Evolutionary conservation across 2,888 invertebrate genomes (phyloP).

Genomic region (Trissonchulus latispiculum): DNA sequence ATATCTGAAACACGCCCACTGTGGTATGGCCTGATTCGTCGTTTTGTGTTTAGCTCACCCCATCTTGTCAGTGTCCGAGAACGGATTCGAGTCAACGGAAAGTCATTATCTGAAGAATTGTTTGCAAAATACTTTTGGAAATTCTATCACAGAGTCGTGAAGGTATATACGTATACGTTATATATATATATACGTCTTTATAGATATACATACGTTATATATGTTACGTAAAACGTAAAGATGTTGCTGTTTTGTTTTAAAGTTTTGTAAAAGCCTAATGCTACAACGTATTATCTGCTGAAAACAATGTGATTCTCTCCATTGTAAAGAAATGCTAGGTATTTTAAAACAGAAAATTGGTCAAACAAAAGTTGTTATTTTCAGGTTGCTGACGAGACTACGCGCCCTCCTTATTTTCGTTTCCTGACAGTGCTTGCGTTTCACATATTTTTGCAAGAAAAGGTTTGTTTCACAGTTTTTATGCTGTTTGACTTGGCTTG

Average conservation of each 20-base stretch:
- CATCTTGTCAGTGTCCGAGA: conserved; percentile 84
- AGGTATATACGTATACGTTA: too few relatives aligned
- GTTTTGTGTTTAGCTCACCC: conserved; percentile 80
- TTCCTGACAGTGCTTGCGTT: conserved; percentile 85
- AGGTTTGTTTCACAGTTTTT: conserved; percentile 44
- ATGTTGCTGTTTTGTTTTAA: too few relatives aligned
- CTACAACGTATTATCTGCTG: too few relatives aligned
- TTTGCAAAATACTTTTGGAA: conserved; percentile 74
- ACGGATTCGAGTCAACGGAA: conserved; percentile 75
- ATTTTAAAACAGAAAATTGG: too few relatives aligned
- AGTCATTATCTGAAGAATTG: conserved; percentile 59
- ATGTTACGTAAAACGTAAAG: too few relatives aligned
- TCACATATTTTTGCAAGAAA: conserved; percentile 67
- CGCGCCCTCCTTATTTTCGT: conserved; percentile 64
- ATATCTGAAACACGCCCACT: too few relatives aligned
- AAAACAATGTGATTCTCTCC: too few relatives aligned
- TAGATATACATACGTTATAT: too few relatives aligned
- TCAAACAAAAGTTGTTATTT: conserved; percentile 53
- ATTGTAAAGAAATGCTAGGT: too few relatives aligned
- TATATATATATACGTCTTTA: too few relatives aligned
- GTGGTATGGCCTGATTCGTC: too few relatives aligned
- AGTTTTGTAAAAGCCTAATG: too few relatives aligned
- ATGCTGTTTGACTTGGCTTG: conserved; percentile 7
- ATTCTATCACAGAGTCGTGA: conserved; percentile 49
- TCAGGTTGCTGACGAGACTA: background rate